Conservation (phyloP, 2,797 vertebrate genomes). For the Manis javanica region DNA sequence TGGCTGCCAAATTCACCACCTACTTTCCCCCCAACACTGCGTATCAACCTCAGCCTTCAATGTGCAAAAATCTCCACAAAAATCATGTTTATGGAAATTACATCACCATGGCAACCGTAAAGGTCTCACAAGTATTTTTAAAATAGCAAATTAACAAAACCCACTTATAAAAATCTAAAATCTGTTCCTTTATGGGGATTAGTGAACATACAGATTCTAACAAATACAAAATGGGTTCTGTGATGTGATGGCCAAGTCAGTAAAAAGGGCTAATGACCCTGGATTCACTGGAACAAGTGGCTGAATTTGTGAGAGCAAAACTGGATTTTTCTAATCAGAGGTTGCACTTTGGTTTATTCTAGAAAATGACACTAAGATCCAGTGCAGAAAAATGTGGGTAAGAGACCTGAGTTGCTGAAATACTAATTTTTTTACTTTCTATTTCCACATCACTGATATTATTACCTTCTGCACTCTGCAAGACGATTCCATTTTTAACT, state of each 20-base stretch:
- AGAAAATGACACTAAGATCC: slow-evolving; percentile 47
- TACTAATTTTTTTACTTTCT: slow-evolving; percentile 70
- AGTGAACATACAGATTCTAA: slow-evolving; percentile 58
- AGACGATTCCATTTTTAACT: slow-evolving; percentile 80
- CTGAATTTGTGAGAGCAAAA: slow-evolving; percentile 51
- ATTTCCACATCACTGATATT: slow-evolving; percentile 74
- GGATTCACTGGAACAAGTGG: neutral
- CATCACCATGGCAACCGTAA: slow-evolving; percentile 87
- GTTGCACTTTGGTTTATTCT: slow-evolving; percentile 2
- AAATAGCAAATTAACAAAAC: slow-evolving; percentile 88
- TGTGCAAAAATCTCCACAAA: slow-evolving; percentile 80
- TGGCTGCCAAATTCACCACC: slow-evolving; percentile 69
- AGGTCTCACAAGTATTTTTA: slow-evolving; percentile 87
- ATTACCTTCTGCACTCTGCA: slow-evolving; percentile 71
- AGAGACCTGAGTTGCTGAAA: slow-evolving; percentile 59
- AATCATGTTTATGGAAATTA: slow-evolving; percentile 88
- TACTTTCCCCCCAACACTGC: slow-evolving; percentile 57
- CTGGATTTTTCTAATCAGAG: slow-evolving; percentile 57
- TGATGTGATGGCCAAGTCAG: neutral
- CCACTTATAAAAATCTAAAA: slow-evolving; percentile 83
- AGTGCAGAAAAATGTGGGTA: slow-evolving; percentile 34
- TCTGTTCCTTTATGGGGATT: slow-evolving; percentile 80
- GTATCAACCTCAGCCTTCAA: slow-evolving; percentile 72
- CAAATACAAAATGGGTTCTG: slow-evolving; percentile 63
- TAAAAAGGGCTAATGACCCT: slow-evolving; percentile 28